These are phyloP conservation scores for Oligia latruncula DNA, from an alignment of 2,888 invertebrate genomes.

Conservation along the genomic window DNA sequence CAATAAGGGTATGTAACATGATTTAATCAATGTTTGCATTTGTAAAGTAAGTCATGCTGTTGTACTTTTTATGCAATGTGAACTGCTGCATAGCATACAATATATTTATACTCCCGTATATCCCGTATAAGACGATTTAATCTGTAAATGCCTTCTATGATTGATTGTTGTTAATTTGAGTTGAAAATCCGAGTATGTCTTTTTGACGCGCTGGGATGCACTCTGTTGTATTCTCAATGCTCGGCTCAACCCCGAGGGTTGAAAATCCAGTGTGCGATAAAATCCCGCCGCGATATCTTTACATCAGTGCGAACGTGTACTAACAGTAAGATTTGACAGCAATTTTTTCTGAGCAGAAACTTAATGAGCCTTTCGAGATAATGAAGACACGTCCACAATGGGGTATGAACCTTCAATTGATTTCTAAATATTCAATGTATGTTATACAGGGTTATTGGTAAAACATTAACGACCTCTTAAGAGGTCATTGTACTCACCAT, in stretches of 20 bases:
- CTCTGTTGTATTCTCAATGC: background rate
- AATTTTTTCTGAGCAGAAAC: background rate
- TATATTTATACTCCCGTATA: background rate
- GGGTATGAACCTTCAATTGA: constrained; percentile 11
- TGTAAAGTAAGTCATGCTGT: constrained; percentile 25
- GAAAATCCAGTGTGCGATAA: background rate
- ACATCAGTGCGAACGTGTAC: background rate
- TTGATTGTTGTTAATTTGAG: background rate
- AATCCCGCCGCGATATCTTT: too few relatives aligned
- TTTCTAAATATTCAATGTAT: constrained; percentile 28
- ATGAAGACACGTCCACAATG: background rate
- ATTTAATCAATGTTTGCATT: constrained; percentile 16
- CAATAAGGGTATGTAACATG: constrained; percentile 10
- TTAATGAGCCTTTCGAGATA: background rate
- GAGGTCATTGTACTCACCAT: too few relatives aligned
- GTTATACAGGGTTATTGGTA: background rate
- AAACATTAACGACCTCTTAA: too few relatives aligned
- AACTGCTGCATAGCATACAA: constrained; percentile 7
- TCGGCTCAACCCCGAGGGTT: background rate
- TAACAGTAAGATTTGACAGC: background rate
- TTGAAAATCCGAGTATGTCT: background rate
- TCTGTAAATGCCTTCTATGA: background rate
- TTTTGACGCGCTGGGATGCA: background rate
- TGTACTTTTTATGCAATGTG: constrained; percentile 17
- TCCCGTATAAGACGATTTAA: constrained; percentile 11